phyloP scores from a whole-genome alignment of 2,113 vertebrate species.

The Pristiophorus japonicus region DNA sequence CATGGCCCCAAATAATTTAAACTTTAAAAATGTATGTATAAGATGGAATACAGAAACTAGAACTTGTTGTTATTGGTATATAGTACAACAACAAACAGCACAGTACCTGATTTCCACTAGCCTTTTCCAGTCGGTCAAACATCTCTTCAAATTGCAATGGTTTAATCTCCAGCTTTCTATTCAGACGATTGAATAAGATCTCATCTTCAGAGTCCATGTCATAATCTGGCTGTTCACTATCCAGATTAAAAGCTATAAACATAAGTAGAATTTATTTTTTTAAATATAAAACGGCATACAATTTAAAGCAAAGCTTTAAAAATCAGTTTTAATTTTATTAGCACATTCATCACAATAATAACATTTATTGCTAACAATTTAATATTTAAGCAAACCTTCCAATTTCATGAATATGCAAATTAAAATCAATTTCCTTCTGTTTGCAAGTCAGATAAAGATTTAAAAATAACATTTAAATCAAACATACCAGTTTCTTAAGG shows the following conservation, averaged over 20 bases:
- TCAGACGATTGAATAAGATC: slow-evolving; percentile 79
- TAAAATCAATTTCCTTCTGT: not conserved
- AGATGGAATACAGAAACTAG: not conserved
- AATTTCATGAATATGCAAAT: not conserved
- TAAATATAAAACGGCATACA: not conserved
- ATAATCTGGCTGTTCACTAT: slow-evolving; percentile 85
- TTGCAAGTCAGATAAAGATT: not conserved
- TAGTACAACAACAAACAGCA: not conserved
- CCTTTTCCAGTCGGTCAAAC: slow-evolving; percentile 88
- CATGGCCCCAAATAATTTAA: not conserved
- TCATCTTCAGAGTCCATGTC: slow-evolving; percentile 95
- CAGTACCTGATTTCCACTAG: slow-evolving; percentile 83
- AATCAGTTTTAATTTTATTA: not conserved
- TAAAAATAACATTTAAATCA: not conserved
- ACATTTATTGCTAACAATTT: not conserved
- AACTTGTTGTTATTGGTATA: not conserved
- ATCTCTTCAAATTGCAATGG: slow-evolving; percentile 87
- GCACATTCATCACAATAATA: slow-evolving; percentile 1
- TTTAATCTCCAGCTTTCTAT: slow-evolving; percentile 87
- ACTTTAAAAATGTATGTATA: not conserved
- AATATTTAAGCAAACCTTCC: not conserved
- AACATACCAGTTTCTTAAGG: not conserved
- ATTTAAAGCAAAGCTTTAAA: not conserved
- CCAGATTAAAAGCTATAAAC: slow-evolving; percentile 75
- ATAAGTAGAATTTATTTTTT: not conserved